phyloP scores from a whole-genome alignment of 2,797 vertebrate species.

The Borostomias antarcticus region DNA sequence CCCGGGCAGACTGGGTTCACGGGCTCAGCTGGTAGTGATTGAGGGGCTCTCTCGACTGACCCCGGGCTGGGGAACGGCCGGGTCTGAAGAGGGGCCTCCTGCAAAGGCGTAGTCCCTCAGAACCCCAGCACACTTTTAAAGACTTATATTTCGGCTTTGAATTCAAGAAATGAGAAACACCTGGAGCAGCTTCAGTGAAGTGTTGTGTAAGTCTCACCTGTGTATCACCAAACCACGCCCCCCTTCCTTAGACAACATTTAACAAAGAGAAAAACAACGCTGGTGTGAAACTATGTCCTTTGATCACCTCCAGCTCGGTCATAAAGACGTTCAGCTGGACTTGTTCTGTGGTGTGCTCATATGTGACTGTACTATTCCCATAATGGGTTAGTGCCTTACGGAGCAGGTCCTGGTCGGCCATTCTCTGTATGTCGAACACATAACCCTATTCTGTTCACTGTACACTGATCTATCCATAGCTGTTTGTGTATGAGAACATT shows the following conservation, averaged over 20 bases:
- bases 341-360: conserved; percentile 25
- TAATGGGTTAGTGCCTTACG: conserved; percentile 27
- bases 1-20: conserved; percentile 24
- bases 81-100: conserved; percentile 23
- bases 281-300: conserved; percentile 33
- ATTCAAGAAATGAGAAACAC: conserved; percentile 48
- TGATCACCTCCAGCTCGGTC: conserved; percentile 31
- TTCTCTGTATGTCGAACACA: conserved; percentile 23
- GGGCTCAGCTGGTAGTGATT: conserved; percentile 59
- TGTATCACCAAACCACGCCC: not conserved
- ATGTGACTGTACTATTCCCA: conserved; percentile 31
- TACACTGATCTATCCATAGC: conserved; percentile 46
- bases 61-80: conserved; percentile 15
- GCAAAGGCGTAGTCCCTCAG: conserved; percentile 38
- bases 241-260: conserved; percentile 29
- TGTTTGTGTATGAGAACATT: conserved; percentile 35
- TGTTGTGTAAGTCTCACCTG: conserved; percentile 16
- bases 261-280: not conserved
- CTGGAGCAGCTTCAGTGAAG: conserved; percentile 56
- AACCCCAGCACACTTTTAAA: conserved; percentile 44
- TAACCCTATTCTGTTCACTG: conserved; percentile 47
- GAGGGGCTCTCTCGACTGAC: conserved; percentile 41
- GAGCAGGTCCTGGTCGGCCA: conserved; percentile 22
- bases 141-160: conserved; percentile 43
- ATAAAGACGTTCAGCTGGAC: conserved; percentile 21